Conservation (phyloP, 2,888 invertebrate genomes). For the Trichogramma evanescens region DNA sequence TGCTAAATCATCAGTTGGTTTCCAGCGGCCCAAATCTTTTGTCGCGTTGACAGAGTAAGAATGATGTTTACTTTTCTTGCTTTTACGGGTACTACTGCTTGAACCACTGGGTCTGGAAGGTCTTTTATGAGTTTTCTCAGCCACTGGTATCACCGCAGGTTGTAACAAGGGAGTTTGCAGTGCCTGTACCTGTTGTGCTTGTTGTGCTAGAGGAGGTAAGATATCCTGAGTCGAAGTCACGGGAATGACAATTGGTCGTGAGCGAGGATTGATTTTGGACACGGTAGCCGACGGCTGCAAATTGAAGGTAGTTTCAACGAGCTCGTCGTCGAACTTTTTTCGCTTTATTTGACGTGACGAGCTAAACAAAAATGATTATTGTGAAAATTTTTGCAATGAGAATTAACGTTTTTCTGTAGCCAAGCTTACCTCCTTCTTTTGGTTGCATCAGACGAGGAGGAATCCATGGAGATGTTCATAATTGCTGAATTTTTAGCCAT, state of each 20-base stretch:
- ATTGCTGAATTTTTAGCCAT: no score
- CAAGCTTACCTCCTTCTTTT: no score
- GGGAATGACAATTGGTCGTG: slow-evolving; percentile 38
- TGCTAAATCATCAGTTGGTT: slow-evolving; percentile 92
- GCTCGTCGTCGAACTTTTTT: slow-evolving; percentile 92
- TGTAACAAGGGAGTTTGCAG: slow-evolving; percentile 35
- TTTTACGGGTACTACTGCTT: slow-evolving; percentile 41
- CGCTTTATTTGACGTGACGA: slow-evolving; percentile 92
- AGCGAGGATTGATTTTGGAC: slow-evolving; percentile 39
- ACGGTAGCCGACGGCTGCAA: slow-evolving; percentile 41
- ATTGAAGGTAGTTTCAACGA: slow-evolving; percentile 65
- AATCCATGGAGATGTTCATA: neutral
- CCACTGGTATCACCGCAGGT: slow-evolving; percentile 32
- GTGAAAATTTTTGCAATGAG: neutral
- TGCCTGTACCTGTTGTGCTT: slow-evolving; percentile 31
- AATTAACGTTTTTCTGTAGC: neutral
- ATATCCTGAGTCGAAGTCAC: slow-evolving; percentile 35
- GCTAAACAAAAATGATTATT: slow-evolving; percentile 47
- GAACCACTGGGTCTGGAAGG: slow-evolving; percentile 40
- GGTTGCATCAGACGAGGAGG: neutral
- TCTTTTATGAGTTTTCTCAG: slow-evolving; percentile 38
- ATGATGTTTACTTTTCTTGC: slow-evolving; percentile 56
- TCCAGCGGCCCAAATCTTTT: slow-evolving; percentile 90
- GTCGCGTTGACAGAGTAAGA: slow-evolving; percentile 62
- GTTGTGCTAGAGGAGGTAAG: slow-evolving; percentile 33